Percentiles rank a stretch among this genome's conserved stretches.
phyloP scores from a whole-genome alignment of 2,888 invertebrate species.

The Oxyteleia sp. region DNA sequence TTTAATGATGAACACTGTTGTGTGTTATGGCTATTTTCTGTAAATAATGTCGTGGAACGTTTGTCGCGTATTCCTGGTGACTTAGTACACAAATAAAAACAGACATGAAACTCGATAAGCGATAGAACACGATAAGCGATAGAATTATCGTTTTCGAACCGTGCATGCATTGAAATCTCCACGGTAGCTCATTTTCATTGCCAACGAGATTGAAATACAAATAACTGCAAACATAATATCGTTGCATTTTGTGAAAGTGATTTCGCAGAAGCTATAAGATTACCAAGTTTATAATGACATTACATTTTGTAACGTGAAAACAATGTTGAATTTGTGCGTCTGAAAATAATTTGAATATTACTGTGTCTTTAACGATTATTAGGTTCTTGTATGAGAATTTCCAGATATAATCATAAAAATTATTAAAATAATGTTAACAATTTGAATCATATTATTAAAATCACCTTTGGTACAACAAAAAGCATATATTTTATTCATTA shows the following conservation, averaged over 20 bases:
- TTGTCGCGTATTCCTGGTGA: no score
- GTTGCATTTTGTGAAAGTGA: conserved; percentile 32
- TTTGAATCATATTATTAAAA: no score
- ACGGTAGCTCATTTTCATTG: conserved; percentile 53
- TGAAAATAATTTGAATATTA: conserved; percentile 7
- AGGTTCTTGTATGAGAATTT: not conserved
- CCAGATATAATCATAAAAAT: not conserved
- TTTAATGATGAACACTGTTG: conserved; percentile 10
- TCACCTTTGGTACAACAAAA: no score
- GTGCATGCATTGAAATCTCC: conserved; percentile 67
- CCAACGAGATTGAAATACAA: conserved; percentile 47
- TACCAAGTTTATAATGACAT: conserved; percentile 22
- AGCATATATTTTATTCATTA: no score
- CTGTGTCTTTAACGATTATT: conserved; percentile 4
- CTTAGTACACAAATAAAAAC: no score
- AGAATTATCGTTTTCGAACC: conserved; percentile 45
- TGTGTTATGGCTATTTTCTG: no score
- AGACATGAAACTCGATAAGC: conserved; percentile 40
- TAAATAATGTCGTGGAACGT: no score
- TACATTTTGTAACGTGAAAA: not conserved
- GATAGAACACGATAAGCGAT: conserved; percentile 44
- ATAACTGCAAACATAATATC: conserved; percentile 44
- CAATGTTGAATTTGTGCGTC: not conserved
- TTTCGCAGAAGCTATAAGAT: conserved; percentile 25
- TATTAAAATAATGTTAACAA: not conserved